Base-by-base conservation (phyloP, 1,140 invertebrate genomes). In the Drosophila ogumai region DNA sequence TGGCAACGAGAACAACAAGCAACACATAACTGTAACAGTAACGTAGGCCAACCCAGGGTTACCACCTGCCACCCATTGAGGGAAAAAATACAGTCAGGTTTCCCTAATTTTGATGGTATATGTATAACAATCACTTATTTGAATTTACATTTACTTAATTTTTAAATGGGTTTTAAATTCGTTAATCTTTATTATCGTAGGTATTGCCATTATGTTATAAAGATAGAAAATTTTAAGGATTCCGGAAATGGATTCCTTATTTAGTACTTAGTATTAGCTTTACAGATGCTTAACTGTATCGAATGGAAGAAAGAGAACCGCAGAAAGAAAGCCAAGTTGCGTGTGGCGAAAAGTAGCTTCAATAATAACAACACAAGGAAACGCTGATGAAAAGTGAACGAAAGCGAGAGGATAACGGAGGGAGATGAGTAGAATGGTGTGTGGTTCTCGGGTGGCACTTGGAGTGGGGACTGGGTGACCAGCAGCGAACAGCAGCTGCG, bases 291-390 rank as follows among this genome's bases (percentile, higher is more conserved):
- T 17, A 5, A 64, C 58, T 67, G 58, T 64, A 36, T 65, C 12
- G 28, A 60, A 46, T 19, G 6, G 3, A 31, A 28, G 17, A 64
- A 34, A 67, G 38, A 41, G 55, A 57, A 75, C 49, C 19, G 52
- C 59, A 61, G 15, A 67, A 68, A 55, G 34, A 69, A 72, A 75
- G 55, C 67, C 65, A 76, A 80, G 65, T 82, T 84, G 81, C 81
- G 81, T 84, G 81, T 25, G 60, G 64, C 59, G 47, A 69, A 81
- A 82, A 82, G 80, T 75, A 55, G 75, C 75, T 82, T 64, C 79
- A 74, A 82, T 79, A 75, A 82, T 78, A 65, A 79, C 68, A 58
- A 63, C 17, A 69, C 68, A 72, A 71, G 44, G 68, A 73, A 81
- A 68, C 55, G 64, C 32, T 75, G 81, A 84, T 75, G 75, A 69